These are phyloP conservation scores for Amphiprion clarkii DNA, from an alignment of 2,797 vertebrate species.

Conservation along the genomic window DNA sequence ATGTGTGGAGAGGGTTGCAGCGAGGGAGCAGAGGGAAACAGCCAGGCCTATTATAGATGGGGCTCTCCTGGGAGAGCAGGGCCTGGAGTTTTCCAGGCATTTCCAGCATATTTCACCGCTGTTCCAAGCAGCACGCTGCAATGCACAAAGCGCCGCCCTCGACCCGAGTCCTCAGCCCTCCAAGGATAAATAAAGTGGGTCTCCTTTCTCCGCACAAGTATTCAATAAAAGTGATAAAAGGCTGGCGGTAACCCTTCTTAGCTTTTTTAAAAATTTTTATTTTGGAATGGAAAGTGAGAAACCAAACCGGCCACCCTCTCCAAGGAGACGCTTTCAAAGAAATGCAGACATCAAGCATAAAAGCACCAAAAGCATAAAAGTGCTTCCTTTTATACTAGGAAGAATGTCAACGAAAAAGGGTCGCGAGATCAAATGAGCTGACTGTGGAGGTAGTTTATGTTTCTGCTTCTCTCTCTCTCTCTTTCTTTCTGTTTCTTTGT, in stretches of 20 bases:
- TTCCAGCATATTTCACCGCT: constrained; percentile 67
- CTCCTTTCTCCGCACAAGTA: constrained; percentile 59
- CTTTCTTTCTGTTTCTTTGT: constrained; percentile 55
- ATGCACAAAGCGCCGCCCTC: constrained; percentile 64
- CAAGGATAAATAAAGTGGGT: constrained; percentile 68
- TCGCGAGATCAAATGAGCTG: constrained; percentile 63
- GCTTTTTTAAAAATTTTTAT: constrained; percentile 17
- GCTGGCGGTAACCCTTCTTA: constrained; percentile 63
- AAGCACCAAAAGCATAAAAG: constrained; percentile 62
- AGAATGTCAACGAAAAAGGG: constrained; percentile 70
- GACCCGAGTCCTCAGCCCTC: constrained; percentile 58
- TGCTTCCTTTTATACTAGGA: constrained; percentile 57
- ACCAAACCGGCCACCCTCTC: constrained; percentile 64
- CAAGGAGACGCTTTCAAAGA: constrained; percentile 70
- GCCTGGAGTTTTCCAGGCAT: constrained; percentile 71
- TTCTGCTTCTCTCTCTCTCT: constrained; percentile 38
- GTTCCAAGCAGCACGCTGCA: constrained; percentile 59
- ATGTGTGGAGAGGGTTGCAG: constrained; percentile 69
- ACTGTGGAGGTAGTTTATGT: constrained; percentile 67
- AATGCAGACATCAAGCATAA: constrained; percentile 66
- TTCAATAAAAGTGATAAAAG: constrained; percentile 77
- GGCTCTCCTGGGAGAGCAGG: constrained; percentile 69
- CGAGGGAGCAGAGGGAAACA: constrained; percentile 66
- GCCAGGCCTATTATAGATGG: constrained; percentile 75
- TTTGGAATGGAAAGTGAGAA: constrained; percentile 52